These are phyloP conservation scores for Drosophila grimshawi DNA, from an alignment of 1,140 invertebrate species.

Conservation along the genomic window DNA sequence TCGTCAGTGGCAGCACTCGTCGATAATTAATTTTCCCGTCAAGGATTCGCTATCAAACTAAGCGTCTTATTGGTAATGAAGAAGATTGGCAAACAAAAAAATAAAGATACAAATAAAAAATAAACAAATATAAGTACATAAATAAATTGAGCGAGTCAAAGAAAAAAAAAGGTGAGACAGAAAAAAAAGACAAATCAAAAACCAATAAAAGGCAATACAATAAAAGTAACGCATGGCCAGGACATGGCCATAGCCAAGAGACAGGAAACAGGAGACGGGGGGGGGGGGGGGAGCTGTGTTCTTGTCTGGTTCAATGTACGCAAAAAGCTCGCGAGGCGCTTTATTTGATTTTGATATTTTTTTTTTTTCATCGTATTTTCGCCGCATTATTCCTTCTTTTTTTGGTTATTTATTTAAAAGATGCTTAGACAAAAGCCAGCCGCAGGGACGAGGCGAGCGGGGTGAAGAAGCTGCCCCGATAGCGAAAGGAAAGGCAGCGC, in stretches of 20 bases:
- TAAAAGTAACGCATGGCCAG: constrained; percentile 42
- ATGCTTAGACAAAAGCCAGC: constrained; percentile 65
- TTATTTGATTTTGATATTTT: constrained; percentile 41
- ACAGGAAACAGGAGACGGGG: neutral
- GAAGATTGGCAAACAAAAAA: constrained; percentile 29
- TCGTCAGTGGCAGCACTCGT: constrained; percentile 24
- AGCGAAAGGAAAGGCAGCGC: constrained; percentile 38
- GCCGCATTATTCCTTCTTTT: constrained; percentile 17
- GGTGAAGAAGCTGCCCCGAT: constrained; percentile 7
- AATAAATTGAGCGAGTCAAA: neutral
- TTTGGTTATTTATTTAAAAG: constrained; percentile 78
- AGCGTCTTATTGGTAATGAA: constrained; percentile 74
- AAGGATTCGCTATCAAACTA: constrained; percentile 62
- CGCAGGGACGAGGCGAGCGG: neutral
- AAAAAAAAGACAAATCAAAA: constrained; percentile 68
- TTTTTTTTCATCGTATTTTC: constrained; percentile 24
- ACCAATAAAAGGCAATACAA: constrained; percentile 76
- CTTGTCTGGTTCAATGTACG: constrained; percentile 59
- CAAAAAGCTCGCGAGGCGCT: constrained; percentile 30
- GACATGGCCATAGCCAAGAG: neutral
- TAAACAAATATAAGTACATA: constrained; percentile 17
- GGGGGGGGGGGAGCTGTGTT: neutral
- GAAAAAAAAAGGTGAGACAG: constrained; percentile 35
- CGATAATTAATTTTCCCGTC: constrained; percentile 73
- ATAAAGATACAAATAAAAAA: constrained; percentile 22